These are phyloP conservation scores for Drosophila affinis DNA, from an alignment of 2,888 invertebrate genomes.

Conservation along the genomic window DNA sequence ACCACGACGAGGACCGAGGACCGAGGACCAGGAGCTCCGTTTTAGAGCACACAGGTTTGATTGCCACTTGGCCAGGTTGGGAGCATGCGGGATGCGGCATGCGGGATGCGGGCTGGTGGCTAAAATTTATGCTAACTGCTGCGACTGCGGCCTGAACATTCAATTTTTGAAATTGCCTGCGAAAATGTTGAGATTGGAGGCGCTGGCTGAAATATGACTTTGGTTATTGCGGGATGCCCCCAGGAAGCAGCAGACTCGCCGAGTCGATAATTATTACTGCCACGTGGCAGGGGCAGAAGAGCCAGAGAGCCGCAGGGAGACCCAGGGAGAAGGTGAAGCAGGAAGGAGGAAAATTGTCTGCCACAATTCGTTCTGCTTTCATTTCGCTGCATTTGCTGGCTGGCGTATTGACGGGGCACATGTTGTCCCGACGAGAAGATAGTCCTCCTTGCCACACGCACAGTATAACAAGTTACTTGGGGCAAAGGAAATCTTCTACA, in stretches of 20 bases:
- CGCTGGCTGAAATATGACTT: constrained; percentile 58
- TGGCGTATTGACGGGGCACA: constrained; percentile 35
- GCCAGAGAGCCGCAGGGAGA: too few relatives aligned
- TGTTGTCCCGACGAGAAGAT: constrained; percentile 10
- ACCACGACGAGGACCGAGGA: background rate
- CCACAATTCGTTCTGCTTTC: constrained; percentile 15
- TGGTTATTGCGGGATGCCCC: constrained; percentile 1
- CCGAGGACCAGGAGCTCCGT: background rate
- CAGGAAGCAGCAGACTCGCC: background rate
- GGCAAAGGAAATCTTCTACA: too few relatives aligned
- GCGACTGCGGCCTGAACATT: constrained; percentile 49
- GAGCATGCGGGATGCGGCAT: too few relatives aligned
- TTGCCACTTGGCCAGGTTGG: constrained; percentile 46
- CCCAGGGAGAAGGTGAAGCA: background rate
- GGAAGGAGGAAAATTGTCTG: background rate
- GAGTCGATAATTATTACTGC: constrained; percentile 25
- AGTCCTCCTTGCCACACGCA: background rate
- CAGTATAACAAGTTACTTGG: background rate
- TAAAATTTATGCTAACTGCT: constrained; percentile 66
- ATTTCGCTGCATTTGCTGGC: constrained; percentile 23
- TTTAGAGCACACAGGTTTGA: constrained; percentile 51
- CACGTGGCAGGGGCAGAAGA: background rate
- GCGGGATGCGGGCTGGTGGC: constrained; percentile 6
- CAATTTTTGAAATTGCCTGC: constrained; percentile 74
- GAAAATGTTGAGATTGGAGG: constrained; percentile 69